Evolutionary conservation across 2,888 invertebrate genomes (phyloP), one percentile per base, ranked within the genome.

Genomic region (Drosophila neonasuta): DNA sequence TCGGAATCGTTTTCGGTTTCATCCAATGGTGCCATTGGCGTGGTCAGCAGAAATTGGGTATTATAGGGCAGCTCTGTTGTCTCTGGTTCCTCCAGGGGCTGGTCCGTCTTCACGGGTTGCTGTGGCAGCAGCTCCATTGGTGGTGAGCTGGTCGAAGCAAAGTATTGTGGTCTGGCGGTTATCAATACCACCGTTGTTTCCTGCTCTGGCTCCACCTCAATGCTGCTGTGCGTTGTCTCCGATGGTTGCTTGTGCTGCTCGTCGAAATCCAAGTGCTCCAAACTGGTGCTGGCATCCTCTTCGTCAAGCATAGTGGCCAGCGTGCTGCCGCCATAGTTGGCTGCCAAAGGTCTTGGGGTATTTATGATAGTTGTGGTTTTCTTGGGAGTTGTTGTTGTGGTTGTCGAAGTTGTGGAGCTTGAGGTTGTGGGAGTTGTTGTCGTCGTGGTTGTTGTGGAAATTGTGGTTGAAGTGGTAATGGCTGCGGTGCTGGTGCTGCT

Each of bases 131-230:
- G 15, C 24, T 41, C 39, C 39, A n/a, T 2, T 13, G 61, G 45
- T 32, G 70, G 52, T 3, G 70, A 46, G 2, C 44, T 55, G 36
- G 71, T 52, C 34, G 57, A 55, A 10, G 72, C 65, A 56, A 82
- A 74, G 29, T 74, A 79, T 15, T 86, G 83, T 1, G 89, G 87
- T 6, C 76, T 67, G 0, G 81, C 77, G 3, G 86, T 88, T 2
- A 86, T 88, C 1, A 85, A 45, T 1, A 85, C 81, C 17, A 86
- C 56, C 0, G 80, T 77, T 1, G 81, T 79, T 4, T 69, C 79
- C 0, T 76, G 68, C 13, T 79, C 79, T 1, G 63, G 56, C 6
- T 79, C 72, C 3, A 60, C 41, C 10, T 82, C 79, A 4, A 71
- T 51, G 20, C 71, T 74, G 45, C 72, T 66, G 4, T 60, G 57